These are phyloP conservation scores for Acanthosepion lycidas DNA, from an alignment of 2,888 invertebrate species.

Conservation along the genomic window DNA sequence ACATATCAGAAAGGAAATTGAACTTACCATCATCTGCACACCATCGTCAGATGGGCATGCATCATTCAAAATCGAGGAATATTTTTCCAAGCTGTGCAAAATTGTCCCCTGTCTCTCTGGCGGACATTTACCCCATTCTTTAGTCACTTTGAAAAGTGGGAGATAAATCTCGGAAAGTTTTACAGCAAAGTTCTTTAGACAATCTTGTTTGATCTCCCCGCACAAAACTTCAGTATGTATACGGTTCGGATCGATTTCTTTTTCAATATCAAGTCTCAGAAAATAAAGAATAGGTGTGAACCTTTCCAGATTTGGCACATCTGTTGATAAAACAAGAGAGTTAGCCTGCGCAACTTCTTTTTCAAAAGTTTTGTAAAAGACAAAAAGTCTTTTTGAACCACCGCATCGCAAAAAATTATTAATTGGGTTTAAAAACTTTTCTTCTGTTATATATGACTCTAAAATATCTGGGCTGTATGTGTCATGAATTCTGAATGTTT, in stretches of 20 bases:
- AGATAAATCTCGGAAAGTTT: constrained; percentile 72
- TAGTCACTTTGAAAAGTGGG: constrained; percentile 71
- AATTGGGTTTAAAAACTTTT: constrained; percentile 68
- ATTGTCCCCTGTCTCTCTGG: constrained; percentile 69
- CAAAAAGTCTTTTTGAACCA: constrained; percentile 72
- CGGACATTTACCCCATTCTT: constrained; percentile 73
- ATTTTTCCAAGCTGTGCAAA: constrained; percentile 71
- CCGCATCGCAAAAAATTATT: constrained; percentile 71
- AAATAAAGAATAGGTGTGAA: constrained; percentile 71
- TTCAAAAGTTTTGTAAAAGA: constrained; percentile 71
- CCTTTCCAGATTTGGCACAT: constrained; percentile 67
- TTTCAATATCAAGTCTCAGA: constrained; percentile 68
- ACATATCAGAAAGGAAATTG: neutral
- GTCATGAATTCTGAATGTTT: constrained; percentile 73
- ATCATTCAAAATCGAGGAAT: constrained; percentile 69
- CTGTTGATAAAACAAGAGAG: constrained; percentile 55
- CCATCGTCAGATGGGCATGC: constrained; percentile 67
- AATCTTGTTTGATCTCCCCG: constrained; percentile 74
- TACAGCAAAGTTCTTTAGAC: constrained; percentile 70
- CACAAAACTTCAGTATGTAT: constrained; percentile 73
- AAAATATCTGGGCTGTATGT: constrained; percentile 71
- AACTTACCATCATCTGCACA: constrained; percentile 35
- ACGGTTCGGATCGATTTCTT: constrained; percentile 70
- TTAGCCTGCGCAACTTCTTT: constrained; percentile 63
- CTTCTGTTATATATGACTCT: constrained; percentile 73